A percentile compares a stretch with the other conserved stretches of the same genome.
Conservation (phyloP, 2,797 vertebrate species). For the Myotis vivesi region DNA sequence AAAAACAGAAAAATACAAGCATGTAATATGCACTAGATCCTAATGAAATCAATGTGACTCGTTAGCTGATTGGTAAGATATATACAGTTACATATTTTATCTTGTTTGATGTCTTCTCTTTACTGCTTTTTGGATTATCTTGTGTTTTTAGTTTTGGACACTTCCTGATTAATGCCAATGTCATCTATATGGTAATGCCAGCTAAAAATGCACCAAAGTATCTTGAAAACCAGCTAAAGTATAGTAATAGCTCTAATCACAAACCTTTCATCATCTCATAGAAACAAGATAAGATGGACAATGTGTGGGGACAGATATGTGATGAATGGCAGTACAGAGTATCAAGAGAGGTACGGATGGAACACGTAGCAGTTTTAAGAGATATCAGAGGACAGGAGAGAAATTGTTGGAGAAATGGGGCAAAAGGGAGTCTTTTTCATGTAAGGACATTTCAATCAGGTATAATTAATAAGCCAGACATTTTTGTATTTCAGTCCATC, state of each 20-base stretch:
- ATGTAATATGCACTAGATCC: not conserved
- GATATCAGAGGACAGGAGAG: not conserved
- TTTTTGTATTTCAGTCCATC: slow-evolving; percentile 26
- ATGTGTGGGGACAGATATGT: not conserved
- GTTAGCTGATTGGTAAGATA: not conserved
- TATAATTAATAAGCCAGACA: not conserved
- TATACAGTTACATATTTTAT: slow-evolving; percentile 3
- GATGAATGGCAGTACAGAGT: not conserved
- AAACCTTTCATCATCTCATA: slow-evolving; percentile 58
- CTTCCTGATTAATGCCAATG: slow-evolving; percentile 43
- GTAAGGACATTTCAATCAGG: not conserved
- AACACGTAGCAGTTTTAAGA: not conserved
- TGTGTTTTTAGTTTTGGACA: slow-evolving; percentile 33
- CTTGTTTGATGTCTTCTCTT: slow-evolving; percentile 26
- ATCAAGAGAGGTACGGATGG: not conserved
- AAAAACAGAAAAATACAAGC: slow-evolving; percentile 8
- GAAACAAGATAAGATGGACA: slow-evolving; percentile 58
- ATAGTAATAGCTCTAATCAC: slow-evolving; percentile 11
- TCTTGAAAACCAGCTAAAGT: slow-evolving; percentile 47
- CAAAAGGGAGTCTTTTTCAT: not conserved
- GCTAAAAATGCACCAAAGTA: slow-evolving; percentile 15
- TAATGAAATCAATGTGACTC: not conserved
- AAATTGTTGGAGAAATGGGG: not conserved
- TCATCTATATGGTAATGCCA: slow-evolving; percentile 30
- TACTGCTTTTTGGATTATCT: not conserved